Percentiles rank a stretch among this genome's conserved stretches.
These are phyloP conservation scores for Apomyelois bistriatella DNA, from an alignment of 2,888 invertebrate genomes.

Conservation along the genomic window DNA sequence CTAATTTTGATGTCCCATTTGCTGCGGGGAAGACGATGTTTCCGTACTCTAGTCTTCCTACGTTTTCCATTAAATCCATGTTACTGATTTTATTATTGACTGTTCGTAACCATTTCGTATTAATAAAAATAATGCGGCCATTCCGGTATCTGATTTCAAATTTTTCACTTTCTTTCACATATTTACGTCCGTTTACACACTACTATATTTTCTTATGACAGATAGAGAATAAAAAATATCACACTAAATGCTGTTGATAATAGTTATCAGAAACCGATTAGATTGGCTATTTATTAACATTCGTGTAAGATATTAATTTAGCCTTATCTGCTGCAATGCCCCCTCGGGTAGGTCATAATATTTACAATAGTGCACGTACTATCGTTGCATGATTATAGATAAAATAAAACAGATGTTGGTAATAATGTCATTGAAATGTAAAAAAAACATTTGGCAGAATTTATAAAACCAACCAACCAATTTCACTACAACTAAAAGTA, in stretches of 20 bases:
- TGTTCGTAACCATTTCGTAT: no score
- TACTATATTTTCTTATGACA: not conserved
- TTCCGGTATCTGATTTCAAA: not conserved
- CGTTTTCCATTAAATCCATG: not conserved
- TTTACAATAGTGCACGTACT: conserved; percentile 8
- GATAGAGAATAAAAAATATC: not conserved
- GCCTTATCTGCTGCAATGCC: conserved; percentile 7
- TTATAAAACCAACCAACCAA: no score
- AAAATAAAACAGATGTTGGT: no score
- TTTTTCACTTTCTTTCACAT: not conserved
- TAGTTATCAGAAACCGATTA: conserved; percentile 27
- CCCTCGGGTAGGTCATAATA: conserved; percentile 21
- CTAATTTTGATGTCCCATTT: conserved; percentile 28
- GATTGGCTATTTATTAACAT: conserved; percentile 19
- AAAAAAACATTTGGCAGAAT: no score
- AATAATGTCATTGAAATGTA: no score
- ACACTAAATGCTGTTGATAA: conserved; percentile 15
- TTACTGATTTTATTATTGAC: not conserved
- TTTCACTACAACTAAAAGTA: no score
- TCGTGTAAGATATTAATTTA: conserved; percentile 15
- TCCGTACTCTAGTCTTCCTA: not conserved
- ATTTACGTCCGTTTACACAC: conserved; percentile 24
- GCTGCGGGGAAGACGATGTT: conserved; percentile 23
- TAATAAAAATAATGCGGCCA: not conserved
- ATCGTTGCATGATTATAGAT: no score